Evolutionary conservation across 2,113 vertebrate genomes (phyloP).

Genomic region (Etia nguti): DNA sequence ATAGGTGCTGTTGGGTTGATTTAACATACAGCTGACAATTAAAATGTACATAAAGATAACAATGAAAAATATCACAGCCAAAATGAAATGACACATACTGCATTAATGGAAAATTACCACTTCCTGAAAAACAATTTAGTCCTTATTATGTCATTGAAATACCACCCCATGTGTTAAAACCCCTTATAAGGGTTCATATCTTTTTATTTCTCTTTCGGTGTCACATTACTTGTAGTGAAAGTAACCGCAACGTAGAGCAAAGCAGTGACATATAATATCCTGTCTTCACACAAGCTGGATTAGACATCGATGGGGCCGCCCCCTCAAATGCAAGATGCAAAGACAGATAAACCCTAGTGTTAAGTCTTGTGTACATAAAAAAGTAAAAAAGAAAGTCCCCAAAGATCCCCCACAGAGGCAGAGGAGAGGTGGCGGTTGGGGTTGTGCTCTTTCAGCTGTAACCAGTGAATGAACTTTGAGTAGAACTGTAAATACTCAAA

Average conservation of each 20-base stretch:
- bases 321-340: conserved; percentile 19
- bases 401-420: conserved; percentile 37
- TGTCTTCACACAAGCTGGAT: conserved; percentile 23
- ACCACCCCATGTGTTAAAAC: not conserved
- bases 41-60: not conserved
- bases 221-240: conserved; percentile 4
- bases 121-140: not conserved
- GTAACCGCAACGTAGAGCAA: conserved; percentile 22
- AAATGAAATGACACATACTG: not conserved
- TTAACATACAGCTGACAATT: not conserved
- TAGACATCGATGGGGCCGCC: not conserved
- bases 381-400: conserved; percentile 38
- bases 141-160: not conserved
- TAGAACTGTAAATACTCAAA: not conserved
- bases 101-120: not conserved
- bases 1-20: not conserved
- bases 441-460: conserved; percentile 21
- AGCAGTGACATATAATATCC: conserved; percentile 45
- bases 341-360: conserved; percentile 31
- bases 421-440: conserved; percentile 5
- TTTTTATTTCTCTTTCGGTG: not conserved
- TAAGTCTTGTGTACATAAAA: not conserved
- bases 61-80: not conserved
- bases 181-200: not conserved
- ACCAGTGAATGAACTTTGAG: conserved; percentile 9